Evolutionary conservation across 2,113 vertebrate species (phyloP), one percentile per base, ranked within the genome.

Genomic region (Vanacampus margaritifer): DNA sequence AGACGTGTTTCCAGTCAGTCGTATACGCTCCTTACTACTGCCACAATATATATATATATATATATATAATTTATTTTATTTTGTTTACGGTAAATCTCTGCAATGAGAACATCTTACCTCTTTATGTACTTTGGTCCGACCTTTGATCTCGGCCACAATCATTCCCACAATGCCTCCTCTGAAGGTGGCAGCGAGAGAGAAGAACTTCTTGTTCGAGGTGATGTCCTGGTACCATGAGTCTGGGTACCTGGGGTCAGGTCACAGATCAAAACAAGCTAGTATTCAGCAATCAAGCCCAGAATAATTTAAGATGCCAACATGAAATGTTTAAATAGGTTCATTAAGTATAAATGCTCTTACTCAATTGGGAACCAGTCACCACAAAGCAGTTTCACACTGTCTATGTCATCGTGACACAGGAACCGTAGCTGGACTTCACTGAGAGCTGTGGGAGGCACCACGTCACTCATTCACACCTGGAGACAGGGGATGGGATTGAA

Each of bases 141-240:
- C 93, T 91, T 99, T 99, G 89, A 99, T 98, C 91, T 99, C 97
- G 45, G 97, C 96, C 84, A 99, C 97, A 74, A 99, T 98, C 97
- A 99, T 98, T 78, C 97, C 97, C 91, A 97, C 94, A 7, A 99
- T 99, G 89, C 93, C 91, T 23, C 95, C 95, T 84, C 94, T 92
- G 78, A 95, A 95, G 0, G 96, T 99, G 76, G 97, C 97, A 50
- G 97, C 95, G 3, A 99, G 93, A 71, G 97, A 98, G 86, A 99
- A 99, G 89, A 99, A 99, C 90, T 98, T 98, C 91, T 97, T 98
- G 94, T 98, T 99, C 86, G 97, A 98, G 53, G 97, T 99, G 90
- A 99, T 99, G 71, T 99, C 97, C 89, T 94, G 95, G 91, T 99
- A 99, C 97, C 97, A 99, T 90, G 97, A 98, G 93, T 99, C 96